Conservation (phyloP, 2,888 invertebrate genomes). For the Cantharis flavilabris region DNA sequence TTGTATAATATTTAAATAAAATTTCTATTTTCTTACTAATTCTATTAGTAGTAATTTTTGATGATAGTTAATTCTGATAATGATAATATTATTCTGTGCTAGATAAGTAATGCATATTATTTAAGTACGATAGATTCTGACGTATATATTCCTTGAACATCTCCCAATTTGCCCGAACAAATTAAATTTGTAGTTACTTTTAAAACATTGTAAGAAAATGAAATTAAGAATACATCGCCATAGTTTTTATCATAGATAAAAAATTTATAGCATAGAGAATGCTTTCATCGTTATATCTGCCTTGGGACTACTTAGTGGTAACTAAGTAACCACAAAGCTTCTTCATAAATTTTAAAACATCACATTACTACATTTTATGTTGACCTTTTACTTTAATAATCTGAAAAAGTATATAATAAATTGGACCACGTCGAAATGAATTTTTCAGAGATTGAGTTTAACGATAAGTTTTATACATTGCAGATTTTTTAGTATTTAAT, state of each 20-base stretch:
- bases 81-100: too few relatives aligned
- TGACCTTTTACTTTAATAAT: not conserved
- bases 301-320: constrained; percentile 1
- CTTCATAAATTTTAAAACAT: constrained; percentile 5
- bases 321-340: constrained; percentile 4
- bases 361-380: constrained; percentile 4
- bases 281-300: constrained; percentile 1
- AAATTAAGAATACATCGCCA: not conserved
- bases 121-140: not conserved
- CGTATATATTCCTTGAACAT: not conserved
- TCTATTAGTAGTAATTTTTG: too few relatives aligned
- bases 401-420: not conserved
- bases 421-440: not conserved
- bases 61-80: too few relatives aligned
- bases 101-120: too few relatives aligned
- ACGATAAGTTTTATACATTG: not conserved
- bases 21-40: too few relatives aligned
- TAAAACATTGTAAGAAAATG: not conserved
- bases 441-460: not conserved
- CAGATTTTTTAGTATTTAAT: not conserved
- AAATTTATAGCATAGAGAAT: not conserved
- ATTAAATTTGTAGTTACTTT: not conserved
- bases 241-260: not conserved
- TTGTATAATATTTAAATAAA: too few relatives aligned
- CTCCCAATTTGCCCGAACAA: not conserved